phyloP scores from a whole-genome alignment of 1,140 invertebrate genomes.

The Diploscapter pachys region DNA sequence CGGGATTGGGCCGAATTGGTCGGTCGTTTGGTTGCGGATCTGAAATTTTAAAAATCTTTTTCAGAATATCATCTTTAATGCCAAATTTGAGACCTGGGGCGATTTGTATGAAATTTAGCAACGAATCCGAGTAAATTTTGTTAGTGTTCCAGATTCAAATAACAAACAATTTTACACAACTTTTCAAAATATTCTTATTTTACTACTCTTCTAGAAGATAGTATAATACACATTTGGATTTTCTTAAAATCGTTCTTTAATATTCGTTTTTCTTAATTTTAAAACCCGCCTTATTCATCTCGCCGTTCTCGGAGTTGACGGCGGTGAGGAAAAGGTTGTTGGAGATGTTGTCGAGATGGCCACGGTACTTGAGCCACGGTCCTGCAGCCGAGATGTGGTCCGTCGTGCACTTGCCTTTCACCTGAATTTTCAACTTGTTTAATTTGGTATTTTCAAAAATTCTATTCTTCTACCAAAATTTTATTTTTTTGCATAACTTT shows the following conservation, averaged over 20 bases:
- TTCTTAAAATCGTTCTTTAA: constrained; percentile 10
- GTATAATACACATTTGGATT: background rate
- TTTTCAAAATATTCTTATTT: background rate
- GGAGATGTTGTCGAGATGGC: constrained; percentile 98
- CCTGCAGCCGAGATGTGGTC: constrained; percentile 98
- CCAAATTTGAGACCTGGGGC: too few species aligned
- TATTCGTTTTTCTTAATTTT: background rate
- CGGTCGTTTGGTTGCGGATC: constrained; percentile 69
- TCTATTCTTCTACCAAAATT: too few species aligned
- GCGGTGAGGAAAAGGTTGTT: constrained; percentile 99
- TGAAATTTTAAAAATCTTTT: constrained; percentile 15
- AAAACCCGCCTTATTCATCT: constrained; percentile 78
- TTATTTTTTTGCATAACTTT: too few species aligned
- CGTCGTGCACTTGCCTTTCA: constrained; percentile 60
- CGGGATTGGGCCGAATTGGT: constrained; percentile 82
- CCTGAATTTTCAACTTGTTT: too few species aligned
- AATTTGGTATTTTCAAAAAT: too few species aligned
- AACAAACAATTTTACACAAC: background rate
- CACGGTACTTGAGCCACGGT: constrained; percentile 97
- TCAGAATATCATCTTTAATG: background rate
- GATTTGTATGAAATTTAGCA: too few species aligned
- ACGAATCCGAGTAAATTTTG: too few species aligned
- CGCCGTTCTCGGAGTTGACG: constrained; percentile 88
- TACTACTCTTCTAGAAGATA: background rate
- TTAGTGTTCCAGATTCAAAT: too few species aligned